Evolutionary conservation across 2,797 vertebrate genomes (phyloP).

Genomic region (Avahi laniger): DNA sequence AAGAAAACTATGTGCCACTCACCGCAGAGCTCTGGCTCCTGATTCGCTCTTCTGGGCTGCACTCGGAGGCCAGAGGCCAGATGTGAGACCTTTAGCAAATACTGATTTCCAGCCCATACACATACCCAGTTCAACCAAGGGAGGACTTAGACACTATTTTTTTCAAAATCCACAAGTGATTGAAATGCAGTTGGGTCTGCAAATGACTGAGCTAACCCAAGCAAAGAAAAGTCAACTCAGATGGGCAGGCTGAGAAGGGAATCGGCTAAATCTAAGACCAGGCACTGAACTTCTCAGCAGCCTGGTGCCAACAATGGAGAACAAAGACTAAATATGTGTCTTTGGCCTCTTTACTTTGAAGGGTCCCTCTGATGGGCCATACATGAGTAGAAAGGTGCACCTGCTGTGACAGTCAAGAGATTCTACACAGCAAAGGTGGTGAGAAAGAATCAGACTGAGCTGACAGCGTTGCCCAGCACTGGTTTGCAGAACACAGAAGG

Average conservation of each 20-base stretch:
- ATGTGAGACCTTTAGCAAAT: neutral
- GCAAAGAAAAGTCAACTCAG: neutral
- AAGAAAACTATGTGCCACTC: neutral
- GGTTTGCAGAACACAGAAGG: neutral
- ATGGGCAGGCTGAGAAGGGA: neutral
- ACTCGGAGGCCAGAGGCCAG: neutral
- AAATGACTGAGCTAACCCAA: neutral
- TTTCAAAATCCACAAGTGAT: neutral
- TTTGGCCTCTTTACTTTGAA: neutral
- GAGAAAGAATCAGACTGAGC: neutral
- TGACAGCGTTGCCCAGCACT: neutral
- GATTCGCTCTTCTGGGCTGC: neutral
- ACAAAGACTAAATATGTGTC: too few species aligned
- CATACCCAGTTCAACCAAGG: neutral
- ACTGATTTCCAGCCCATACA: neutral
- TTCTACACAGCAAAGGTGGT: neutral
- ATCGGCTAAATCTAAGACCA: neutral
- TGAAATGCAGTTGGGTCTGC: neutral
- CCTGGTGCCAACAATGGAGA: neutral
- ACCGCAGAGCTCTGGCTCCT: accelerated
- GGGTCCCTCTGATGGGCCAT: neutral
- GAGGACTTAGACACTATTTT: neutral
- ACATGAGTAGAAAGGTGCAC: neutral
- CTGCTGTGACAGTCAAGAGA: neutral
- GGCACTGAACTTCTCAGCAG: neutral